Evolutionary conservation across 64 coral and sea anemone genomes (phyloP).

Genomic region (Stichodactyla helianthus): DNA sequence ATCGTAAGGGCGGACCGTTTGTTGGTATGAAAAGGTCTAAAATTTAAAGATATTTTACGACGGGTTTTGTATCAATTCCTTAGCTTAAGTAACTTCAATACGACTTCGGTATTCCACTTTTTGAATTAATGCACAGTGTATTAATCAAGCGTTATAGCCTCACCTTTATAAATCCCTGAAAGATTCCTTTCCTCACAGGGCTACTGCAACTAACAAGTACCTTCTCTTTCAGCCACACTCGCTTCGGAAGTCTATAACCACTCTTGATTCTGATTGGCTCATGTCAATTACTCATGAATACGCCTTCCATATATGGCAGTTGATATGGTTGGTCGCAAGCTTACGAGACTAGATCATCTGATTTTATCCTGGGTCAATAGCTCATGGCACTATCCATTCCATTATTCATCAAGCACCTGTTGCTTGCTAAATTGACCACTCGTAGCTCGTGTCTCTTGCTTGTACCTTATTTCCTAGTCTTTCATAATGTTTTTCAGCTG

Average conservation of each 20-base stretch:
- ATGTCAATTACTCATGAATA: conserved; percentile 28
- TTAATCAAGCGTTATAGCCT: background rate
- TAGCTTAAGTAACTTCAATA: background rate
- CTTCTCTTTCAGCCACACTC: background rate
- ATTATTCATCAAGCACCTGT: conserved; percentile 9
- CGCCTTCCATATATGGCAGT: conserved; percentile 7
- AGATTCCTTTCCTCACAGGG: conserved; percentile 16
- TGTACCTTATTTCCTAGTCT: conserved; percentile 11
- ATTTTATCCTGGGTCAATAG: conserved; percentile 15
- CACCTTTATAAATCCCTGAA: conserved; percentile 18
- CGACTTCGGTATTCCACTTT: background rate
- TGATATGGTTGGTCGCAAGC: conserved; percentile 5
- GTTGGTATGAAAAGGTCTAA: background rate
- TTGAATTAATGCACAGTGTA: background rate
- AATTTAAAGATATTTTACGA: background rate
- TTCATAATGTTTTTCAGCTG: background rate
- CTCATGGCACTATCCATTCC: background rate
- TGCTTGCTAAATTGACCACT: background rate
- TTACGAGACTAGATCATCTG: conserved; percentile 33
- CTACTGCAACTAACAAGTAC: conserved; percentile 20
- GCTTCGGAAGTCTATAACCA: conserved; percentile 6
- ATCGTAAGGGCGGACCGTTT: background rate
- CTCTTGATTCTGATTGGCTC: conserved; percentile 22
- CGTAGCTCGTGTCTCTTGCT: background rate
- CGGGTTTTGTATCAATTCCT: background rate